Evolutionary conservation across 2,888 invertebrate species (phyloP).

Genomic region (Troilus luridus): DNA sequence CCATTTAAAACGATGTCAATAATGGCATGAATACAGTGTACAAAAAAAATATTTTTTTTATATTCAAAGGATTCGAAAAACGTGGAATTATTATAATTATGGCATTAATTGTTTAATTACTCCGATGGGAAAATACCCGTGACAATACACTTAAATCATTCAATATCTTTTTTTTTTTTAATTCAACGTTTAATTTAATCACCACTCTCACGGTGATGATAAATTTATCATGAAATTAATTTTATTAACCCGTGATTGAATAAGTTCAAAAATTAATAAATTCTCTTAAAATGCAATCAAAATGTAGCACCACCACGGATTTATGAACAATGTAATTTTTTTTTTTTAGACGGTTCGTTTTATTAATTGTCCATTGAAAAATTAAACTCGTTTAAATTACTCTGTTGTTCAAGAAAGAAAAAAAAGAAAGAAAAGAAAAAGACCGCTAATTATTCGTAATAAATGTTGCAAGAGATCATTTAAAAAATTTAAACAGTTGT

Average conservation of each 20-base stretch:
- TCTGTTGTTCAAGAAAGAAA: too few species aligned
- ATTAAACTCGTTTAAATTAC: background rate
- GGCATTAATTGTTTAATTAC: background rate
- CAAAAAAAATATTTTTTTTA: too few species aligned
- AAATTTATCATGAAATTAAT: constrained; percentile 17
- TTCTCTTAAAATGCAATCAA: background rate
- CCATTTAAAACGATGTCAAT: too few species aligned
- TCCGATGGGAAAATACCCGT: background rate
- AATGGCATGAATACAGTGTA: too few species aligned
- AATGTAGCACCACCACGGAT: background rate
- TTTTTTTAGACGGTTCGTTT: background rate
- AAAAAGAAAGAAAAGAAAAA: too few species aligned
- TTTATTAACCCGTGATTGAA: background rate
- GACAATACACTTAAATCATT: background rate
- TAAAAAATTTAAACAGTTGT: too few species aligned
- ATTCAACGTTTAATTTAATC: background rate
- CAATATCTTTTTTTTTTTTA: background rate
- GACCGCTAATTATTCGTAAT: too few species aligned
- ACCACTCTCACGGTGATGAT: background rate
- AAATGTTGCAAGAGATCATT: too few species aligned
- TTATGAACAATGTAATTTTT: background rate
- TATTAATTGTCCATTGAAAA: background rate
- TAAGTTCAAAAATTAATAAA: background rate
- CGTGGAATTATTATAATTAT: background rate
- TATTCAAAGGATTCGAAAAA: too few species aligned